Evolutionary conservation across 2,888 invertebrate species (phyloP).

Genomic region (Petrophora chlorosata): DNA sequence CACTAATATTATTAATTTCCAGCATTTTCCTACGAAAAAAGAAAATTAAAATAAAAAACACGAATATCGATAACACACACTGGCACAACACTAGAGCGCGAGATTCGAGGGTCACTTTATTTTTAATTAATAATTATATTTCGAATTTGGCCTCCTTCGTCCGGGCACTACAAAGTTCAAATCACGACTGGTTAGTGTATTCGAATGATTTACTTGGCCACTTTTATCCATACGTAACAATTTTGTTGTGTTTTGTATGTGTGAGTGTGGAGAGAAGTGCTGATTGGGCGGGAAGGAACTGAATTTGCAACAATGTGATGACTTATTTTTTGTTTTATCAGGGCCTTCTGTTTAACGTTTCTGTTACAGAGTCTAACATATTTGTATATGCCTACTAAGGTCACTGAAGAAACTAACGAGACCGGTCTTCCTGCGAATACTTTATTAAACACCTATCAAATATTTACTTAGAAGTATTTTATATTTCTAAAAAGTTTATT

Average conservation of each 20-base stretch:
- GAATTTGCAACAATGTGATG: conserved; percentile 36
- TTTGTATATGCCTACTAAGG: too few species aligned
- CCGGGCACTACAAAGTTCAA: conserved; percentile 82
- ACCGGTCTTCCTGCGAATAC: too few species aligned
- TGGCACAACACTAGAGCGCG: conserved; percentile 69
- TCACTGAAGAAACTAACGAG: too few species aligned
- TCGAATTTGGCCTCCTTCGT: conserved; percentile 79
- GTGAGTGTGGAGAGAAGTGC: conserved; percentile 46
- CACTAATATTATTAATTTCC: conserved; percentile 83
- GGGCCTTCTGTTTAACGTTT: background rate
- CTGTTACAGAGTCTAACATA: background rate
- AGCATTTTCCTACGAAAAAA: conserved; percentile 82
- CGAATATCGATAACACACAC: conserved; percentile 57
- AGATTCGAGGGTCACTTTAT: conserved; percentile 57
- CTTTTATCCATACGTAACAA: conserved; percentile 64
- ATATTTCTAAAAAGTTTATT: too few species aligned
- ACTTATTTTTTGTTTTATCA: background rate
- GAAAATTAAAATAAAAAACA: conserved; percentile 69
- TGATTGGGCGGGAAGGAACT: conserved; percentile 32
- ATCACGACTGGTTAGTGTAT: conserved; percentile 78
- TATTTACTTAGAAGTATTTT: too few species aligned
- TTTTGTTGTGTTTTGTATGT: conserved; percentile 59
- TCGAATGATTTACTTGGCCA: conserved; percentile 60
- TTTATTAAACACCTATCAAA: too few species aligned
- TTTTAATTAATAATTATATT: too few species aligned